phyloP scores from a whole-genome alignment of 2,113 vertebrate species.

The Oophaga pumilio region DNA sequence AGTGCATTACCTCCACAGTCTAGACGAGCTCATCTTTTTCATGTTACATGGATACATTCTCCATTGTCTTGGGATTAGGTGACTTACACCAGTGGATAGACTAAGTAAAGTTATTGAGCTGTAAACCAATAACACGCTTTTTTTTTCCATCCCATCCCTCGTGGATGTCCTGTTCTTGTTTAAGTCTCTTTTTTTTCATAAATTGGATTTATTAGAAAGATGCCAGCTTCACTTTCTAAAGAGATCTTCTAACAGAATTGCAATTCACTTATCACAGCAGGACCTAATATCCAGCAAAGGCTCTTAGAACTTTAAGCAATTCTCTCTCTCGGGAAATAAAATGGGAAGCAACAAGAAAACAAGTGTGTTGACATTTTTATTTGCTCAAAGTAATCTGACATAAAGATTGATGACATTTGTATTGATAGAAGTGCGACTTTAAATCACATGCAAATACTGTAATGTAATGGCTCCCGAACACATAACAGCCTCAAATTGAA shows the following conservation, averaged over 20 bases:
- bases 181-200: constrained; percentile 29
- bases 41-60: neutral
- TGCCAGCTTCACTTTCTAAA: constrained; percentile 42
- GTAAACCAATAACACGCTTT: constrained; percentile 27
- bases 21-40: neutral
- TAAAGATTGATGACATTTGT: constrained; percentile 57
- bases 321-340: constrained; percentile 43
- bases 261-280: constrained; percentile 58
- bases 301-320: constrained; percentile 50
- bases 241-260: constrained; percentile 47
- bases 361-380: constrained; percentile 55
- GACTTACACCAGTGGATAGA: neutral
- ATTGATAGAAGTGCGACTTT: constrained; percentile 46
- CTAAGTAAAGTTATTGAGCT: neutral
- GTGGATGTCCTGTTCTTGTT: constrained; percentile 22
- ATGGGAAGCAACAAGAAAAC: constrained; percentile 50
- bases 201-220: constrained; percentile 43
- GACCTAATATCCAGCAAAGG: constrained; percentile 32
- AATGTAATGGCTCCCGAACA: constrained; percentile 52
- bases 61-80: neutral
- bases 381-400: constrained; percentile 56
- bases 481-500: constrained; percentile 54
- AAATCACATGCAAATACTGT: constrained; percentile 56
- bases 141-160: constrained; percentile 12
- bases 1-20: neutral